Evolutionary conservation across 2,888 invertebrate species (phyloP).

Genomic region (Pheosia gnoma): DNA sequence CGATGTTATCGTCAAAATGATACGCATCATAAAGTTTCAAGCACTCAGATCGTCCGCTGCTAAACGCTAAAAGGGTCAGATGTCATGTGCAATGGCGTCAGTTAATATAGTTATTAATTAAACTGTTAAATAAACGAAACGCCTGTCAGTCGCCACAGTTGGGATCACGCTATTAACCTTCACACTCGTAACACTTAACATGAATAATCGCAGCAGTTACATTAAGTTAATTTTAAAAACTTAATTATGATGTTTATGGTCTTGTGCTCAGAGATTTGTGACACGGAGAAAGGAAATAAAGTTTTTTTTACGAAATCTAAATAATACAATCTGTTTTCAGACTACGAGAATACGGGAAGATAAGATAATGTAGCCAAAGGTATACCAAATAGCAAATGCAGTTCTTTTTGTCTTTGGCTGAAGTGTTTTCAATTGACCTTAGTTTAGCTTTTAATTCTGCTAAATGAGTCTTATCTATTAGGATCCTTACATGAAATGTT

Average conservation of each 20-base stretch:
- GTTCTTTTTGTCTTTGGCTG: too few relatives aligned
- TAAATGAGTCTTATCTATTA: neutral
- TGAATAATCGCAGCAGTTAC: neutral
- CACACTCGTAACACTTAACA: neutral
- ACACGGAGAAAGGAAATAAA: neutral
- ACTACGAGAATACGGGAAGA: too few relatives aligned
- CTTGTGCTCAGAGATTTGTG: neutral
- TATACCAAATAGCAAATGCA: too few relatives aligned
- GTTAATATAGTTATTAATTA: conserved; percentile 6
- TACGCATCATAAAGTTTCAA: neutral
- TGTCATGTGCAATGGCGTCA: conserved; percentile 1
- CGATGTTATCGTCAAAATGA: neutral
- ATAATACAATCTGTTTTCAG: too few relatives aligned
- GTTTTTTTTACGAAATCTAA: too few relatives aligned
- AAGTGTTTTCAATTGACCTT: neutral
- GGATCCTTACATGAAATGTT: neutral
- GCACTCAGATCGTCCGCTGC: neutral
- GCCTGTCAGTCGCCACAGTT: neutral
- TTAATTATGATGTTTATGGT: neutral
- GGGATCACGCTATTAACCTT: conserved; percentile 53
- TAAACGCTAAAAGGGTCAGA: conserved; percentile 4
- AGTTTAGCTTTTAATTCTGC: conserved; percentile 1
- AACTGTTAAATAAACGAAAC: conserved; percentile 7
- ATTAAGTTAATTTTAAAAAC: neutral
- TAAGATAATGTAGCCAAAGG: too few relatives aligned